phyloP scores from a whole-genome alignment of 2,797 vertebrate genomes.

The Odontamblyopus rebecca region DNA sequence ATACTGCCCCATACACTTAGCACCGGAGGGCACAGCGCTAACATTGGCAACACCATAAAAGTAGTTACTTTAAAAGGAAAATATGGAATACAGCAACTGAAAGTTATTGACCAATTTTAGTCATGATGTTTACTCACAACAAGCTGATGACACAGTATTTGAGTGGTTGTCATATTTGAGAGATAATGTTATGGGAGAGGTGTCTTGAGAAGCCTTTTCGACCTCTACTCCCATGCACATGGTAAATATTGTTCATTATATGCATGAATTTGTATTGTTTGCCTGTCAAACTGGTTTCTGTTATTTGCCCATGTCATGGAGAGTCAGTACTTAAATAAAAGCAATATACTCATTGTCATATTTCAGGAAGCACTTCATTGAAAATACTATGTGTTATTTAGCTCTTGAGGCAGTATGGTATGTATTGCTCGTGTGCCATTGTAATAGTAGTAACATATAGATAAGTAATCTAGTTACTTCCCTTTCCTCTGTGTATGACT shows the following conservation, averaged over 20 bases:
- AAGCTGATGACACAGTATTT: no score
- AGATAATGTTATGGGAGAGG: no score
- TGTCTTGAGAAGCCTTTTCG: no score
- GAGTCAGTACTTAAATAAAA: no score
- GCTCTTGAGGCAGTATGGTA: not conserved
- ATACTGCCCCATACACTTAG: not conserved
- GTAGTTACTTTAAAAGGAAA: not conserved
- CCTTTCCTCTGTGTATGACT: constrained; percentile 51
- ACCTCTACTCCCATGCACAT: no score
- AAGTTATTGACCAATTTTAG: not conserved
- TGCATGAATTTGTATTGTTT: no score
- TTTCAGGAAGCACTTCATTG: not conserved
- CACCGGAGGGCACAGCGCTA: not conserved
- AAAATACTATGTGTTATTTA: no score
- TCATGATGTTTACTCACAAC: no score
- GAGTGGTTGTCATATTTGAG: no score
- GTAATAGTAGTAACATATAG: constrained; percentile 26
- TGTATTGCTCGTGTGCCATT: not conserved
- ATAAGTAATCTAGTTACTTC: constrained; percentile 48
- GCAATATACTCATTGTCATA: not conserved
- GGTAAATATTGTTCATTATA: no score
- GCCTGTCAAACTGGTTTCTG: no score
- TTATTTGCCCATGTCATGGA: no score
- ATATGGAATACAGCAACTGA: not conserved
- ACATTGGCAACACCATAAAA: not conserved